Percentiles rank a stretch among this genome's conserved stretches.
phyloP scores from a whole-genome alignment of 2,888 invertebrate genomes.

The Autographa pulchrina region DNA sequence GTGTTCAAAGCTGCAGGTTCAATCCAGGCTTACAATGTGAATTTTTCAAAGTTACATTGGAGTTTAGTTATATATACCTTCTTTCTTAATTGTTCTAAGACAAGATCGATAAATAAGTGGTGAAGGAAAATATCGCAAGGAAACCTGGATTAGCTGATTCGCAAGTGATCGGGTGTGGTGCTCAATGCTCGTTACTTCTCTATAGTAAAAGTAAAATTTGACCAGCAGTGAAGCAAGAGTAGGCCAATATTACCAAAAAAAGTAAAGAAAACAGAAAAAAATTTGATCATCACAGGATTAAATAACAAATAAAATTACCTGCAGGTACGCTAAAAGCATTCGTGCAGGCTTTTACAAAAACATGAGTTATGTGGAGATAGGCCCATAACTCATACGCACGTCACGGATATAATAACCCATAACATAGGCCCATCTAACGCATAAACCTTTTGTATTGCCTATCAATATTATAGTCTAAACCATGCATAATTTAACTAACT shows the following conservation, averaged over 20 bases:
- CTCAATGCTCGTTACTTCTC: too few species aligned
- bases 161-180: too few species aligned
- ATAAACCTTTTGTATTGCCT: constrained; percentile 2
- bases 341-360: constrained; percentile 23
- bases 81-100: too few species aligned
- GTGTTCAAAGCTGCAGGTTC: too few species aligned
- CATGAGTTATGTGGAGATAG: constrained; percentile 31
- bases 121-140: too few species aligned
- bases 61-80: too few species aligned
- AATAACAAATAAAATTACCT: constrained; percentile 35
- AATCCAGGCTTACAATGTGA: too few species aligned
- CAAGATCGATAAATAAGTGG: too few species aligned
- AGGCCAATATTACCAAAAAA: not conserved
- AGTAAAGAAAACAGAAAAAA: not conserved
- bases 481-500: constrained; percentile 5
- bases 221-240: too few species aligned
- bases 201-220: too few species aligned
- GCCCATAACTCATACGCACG: constrained; percentile 31
- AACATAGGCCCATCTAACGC: constrained; percentile 6
- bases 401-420: constrained; percentile 22
- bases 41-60: too few species aligned
- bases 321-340: constrained; percentile 35
- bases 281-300: not conserved
- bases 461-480: constrained; percentile 5
- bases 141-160: too few species aligned